Percentiles rank a stretch among this genome's conserved stretches.
These are phyloP conservation scores for Phymatocera aterrima DNA, from an alignment of 2,888 invertebrate genomes.

Conservation along the genomic window DNA sequence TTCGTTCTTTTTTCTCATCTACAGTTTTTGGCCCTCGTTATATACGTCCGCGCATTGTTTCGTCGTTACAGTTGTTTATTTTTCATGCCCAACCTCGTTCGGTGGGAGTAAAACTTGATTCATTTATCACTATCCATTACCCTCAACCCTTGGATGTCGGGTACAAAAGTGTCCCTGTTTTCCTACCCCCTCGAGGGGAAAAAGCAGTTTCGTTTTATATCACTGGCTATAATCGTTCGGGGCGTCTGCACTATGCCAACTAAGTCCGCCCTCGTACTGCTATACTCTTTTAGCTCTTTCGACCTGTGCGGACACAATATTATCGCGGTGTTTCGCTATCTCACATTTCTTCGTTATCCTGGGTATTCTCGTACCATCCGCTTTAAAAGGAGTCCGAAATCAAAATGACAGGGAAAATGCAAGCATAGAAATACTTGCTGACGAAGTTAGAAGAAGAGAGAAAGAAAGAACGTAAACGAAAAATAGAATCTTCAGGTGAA, in stretches of 20 bases:
- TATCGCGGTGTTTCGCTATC: background rate
- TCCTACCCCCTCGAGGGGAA: conserved; percentile 57
- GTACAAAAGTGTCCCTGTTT: conserved; percentile 66
- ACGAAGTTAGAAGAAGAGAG: too few species aligned
- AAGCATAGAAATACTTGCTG: too few species aligned
- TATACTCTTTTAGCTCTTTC: background rate
- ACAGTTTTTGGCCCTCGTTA: background rate
- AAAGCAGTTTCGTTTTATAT: conserved; percentile 68
- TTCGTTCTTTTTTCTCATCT: background rate
- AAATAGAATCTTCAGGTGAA: too few species aligned
- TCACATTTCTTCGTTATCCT: background rate
- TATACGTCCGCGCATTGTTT: background rate
- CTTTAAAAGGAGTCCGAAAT: background rate
- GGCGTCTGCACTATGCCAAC: conserved; percentile 56
- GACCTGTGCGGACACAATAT: conserved; percentile 12
- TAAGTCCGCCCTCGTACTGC: conserved; percentile 14
- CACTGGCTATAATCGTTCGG: conserved; percentile 67
- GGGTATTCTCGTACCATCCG: background rate
- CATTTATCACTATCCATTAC: conserved; percentile 63
- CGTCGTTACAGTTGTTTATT: background rate
- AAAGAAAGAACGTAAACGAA: too few species aligned
- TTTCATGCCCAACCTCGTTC: background rate
- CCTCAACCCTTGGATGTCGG: conserved; percentile 51
- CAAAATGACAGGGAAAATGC: background rate
- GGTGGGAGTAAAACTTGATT: conserved; percentile 61